Conservation (phyloP, 2,797 vertebrate species). For the Peromyscus eremicus region DNA sequence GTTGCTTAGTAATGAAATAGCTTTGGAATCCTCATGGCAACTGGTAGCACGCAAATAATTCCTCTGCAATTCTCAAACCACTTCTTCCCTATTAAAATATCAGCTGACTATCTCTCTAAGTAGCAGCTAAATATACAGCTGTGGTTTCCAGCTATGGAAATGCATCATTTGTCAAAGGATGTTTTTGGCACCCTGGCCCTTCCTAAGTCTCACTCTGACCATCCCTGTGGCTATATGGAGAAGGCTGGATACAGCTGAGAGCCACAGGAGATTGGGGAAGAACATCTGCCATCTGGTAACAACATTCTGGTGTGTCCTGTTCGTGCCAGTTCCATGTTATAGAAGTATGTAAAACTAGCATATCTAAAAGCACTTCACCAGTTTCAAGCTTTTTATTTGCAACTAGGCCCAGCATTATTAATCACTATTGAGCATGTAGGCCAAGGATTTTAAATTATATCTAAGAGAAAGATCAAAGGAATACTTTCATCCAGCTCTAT, state of each 20-base stretch:
- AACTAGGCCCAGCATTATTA: neutral
- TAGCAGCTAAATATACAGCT: neutral
- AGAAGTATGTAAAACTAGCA: neutral
- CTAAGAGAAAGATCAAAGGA: neutral
- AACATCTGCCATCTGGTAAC: neutral
- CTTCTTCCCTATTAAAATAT: slow-evolving; percentile 17
- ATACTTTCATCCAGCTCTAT: neutral
- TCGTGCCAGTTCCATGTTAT: neutral
- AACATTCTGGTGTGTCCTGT: neutral
- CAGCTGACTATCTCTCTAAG: neutral
- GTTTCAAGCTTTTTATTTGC: neutral
- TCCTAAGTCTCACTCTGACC: neutral
- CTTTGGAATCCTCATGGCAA: neutral
- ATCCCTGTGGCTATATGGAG: neutral
- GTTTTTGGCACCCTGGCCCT: neutral
- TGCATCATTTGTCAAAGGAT: neutral
- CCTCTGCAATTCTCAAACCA: neutral
- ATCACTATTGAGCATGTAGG: neutral
- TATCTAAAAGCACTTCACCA: neutral
- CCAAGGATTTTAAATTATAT: neutral
- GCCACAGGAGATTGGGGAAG: too few relatives aligned
- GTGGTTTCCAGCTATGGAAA: neutral
- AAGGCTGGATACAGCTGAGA: neutral
- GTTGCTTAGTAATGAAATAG: neutral
- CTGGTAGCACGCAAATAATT: slow-evolving; percentile 6